These are phyloP conservation scores for Alaudala cheleensis DNA, from an alignment of 2,113 vertebrate species.

Conservation along the genomic window DNA sequence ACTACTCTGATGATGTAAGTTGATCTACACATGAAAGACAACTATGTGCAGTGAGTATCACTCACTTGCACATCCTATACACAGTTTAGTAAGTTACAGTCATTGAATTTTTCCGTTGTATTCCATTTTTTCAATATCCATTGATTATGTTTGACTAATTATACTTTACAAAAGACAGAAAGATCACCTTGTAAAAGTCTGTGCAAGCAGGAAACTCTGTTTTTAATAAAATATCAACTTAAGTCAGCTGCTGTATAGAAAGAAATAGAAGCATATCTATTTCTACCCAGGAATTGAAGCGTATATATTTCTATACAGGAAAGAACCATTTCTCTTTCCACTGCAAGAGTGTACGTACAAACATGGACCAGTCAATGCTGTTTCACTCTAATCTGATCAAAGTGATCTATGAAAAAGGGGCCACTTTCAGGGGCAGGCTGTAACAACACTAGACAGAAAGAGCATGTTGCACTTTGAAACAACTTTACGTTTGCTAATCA, in stretches of 20 bases:
- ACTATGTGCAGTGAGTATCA: background rate
- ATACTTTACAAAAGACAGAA: background rate
- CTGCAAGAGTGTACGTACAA: background rate
- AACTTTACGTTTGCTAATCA: background rate
- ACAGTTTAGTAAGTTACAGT: background rate
- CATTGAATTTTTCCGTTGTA: background rate
- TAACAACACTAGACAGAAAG: background rate
- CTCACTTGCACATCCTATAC: background rate
- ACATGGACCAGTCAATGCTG: too few relatives aligned
- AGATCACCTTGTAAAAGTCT: background rate
- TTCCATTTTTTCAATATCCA: background rate
- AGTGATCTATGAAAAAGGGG: background rate
- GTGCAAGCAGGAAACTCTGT: fast-evolving
- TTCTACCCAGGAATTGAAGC: too few relatives aligned
- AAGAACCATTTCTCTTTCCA: background rate
- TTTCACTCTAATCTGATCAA: background rate
- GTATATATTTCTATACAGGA: background rate
- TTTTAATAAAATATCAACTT: background rate
- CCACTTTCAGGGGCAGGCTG: fast-evolving
- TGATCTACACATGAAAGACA: background rate
- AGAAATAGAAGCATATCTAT: background rate
- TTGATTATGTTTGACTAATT: background rate
- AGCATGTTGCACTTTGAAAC: background rate
- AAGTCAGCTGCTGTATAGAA: background rate
- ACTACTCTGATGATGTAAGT: background rate